Evolutionary conservation across 2,113 vertebrate genomes (phyloP).

Genomic region (Misgurnus mizolepis): DNA sequence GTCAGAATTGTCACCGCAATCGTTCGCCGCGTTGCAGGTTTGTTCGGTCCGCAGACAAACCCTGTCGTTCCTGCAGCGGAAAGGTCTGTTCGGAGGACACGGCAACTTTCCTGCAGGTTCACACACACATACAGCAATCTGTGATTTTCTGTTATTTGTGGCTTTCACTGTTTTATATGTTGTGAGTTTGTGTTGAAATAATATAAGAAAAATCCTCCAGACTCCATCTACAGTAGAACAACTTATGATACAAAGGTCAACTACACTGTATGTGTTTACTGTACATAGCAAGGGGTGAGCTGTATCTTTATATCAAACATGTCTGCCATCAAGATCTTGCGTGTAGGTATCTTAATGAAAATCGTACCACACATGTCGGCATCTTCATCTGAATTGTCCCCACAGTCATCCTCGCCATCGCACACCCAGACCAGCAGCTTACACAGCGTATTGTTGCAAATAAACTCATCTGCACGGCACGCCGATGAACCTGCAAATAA

Average conservation of each 20-base stretch:
- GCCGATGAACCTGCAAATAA: constrained; percentile 63
- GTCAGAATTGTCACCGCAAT: constrained; percentile 85
- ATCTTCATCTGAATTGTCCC: constrained; percentile 59
- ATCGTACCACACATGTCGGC: constrained; percentile 47
- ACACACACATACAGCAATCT: constrained; percentile 29
- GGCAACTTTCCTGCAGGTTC: constrained; percentile 74
- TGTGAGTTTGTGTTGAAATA: neutral
- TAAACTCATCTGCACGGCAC: constrained; percentile 83
- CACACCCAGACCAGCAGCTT: constrained; percentile 85
- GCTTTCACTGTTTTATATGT: neutral
- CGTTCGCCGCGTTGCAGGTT: constrained; percentile 79
- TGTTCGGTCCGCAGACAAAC: constrained; percentile 78
- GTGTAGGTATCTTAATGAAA: neutral
- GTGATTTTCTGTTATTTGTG: neutral
- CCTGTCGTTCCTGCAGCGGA: constrained; percentile 80
- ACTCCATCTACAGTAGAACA: too few relatives aligned
- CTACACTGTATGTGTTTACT: too few relatives aligned
- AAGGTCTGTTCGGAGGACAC: constrained; percentile 79
- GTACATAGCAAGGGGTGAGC: neutral
- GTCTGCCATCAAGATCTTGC: neutral
- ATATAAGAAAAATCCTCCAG: too few relatives aligned
- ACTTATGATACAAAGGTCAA: too few relatives aligned
- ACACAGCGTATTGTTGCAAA: constrained; percentile 88
- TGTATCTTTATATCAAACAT: neutral
- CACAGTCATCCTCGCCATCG: constrained; percentile 88